Conservation (phyloP, 1,140 invertebrate species). For the Belonocnema kinseyi region DNA sequence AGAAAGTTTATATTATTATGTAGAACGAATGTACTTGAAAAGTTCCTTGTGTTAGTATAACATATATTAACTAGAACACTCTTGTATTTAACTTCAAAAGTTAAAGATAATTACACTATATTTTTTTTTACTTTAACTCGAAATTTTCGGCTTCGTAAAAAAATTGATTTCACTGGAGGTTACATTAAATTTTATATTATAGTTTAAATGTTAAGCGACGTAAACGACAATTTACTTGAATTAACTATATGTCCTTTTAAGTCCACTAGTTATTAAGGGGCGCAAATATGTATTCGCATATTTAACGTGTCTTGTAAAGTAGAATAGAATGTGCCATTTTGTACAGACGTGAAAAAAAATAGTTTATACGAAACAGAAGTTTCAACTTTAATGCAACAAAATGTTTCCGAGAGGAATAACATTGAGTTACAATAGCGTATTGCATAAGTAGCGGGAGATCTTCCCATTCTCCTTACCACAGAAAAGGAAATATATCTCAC, state of each 20-base stretch:
- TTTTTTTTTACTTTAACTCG: too few species aligned
- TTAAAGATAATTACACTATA: too few species aligned
- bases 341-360: conserved; percentile 63
- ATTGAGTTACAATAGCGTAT: too few species aligned
- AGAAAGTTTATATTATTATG: conserved; percentile 54
- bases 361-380: neutral
- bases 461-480: too few species aligned
- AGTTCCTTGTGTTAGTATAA: neutral
- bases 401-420: too few species aligned
- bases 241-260: conserved; percentile 22
- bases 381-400: too few species aligned
- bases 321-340: conserved; percentile 73
- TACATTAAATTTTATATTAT: conserved; percentile 23
- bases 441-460: too few species aligned
- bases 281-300: conserved; percentile 37
- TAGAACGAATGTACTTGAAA: conserved; percentile 67
- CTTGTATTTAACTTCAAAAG: neutral
- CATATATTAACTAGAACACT: too few species aligned
- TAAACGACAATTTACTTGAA: conserved; percentile 20
- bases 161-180: too few species aligned
- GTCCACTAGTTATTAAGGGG: conserved; percentile 16
- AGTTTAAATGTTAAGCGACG: neutral
- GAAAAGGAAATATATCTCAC: too few species aligned
- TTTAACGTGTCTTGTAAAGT: conserved; percentile 46
- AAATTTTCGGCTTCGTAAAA: too few species aligned